These are phyloP conservation scores for Prunella strophiata DNA, from an alignment of 2,797 vertebrate species.

Conservation along the genomic window DNA sequence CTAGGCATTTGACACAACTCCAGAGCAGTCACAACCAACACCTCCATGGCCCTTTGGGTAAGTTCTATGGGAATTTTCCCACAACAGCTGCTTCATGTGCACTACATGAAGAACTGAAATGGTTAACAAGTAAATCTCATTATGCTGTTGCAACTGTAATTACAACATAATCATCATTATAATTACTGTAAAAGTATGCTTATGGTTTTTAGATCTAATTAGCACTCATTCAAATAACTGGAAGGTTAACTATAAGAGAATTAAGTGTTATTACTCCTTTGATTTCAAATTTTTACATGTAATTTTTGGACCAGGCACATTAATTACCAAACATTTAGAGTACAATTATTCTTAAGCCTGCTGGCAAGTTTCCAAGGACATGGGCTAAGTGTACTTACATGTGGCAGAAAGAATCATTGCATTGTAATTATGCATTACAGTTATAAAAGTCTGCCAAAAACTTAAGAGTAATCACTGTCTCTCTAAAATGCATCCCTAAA, in stretches of 20 bases:
- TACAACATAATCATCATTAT: conserved; percentile 43
- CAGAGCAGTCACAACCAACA: neutral
- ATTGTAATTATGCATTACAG: neutral
- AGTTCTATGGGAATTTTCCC: neutral
- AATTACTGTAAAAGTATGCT: conserved; percentile 43
- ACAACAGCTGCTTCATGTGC: neutral
- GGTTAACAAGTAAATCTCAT: conserved; percentile 38
- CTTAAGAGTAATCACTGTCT: neutral
- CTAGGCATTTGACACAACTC: neutral
- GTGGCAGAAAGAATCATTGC: conserved; percentile 3
- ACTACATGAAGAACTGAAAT: neutral
- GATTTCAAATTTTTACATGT: conserved; percentile 41
- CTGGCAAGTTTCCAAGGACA: conserved; percentile 36
- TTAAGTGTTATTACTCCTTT: conserved; percentile 62
- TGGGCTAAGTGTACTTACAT: neutral
- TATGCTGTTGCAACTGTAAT: conserved; percentile 30
- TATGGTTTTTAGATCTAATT: conserved; percentile 61
- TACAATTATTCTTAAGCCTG: conserved; percentile 31
- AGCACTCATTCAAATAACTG: conserved; percentile 53
- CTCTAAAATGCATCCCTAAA: neutral
- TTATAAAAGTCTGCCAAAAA: neutral
- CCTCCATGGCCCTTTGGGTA: neutral
- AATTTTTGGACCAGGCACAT: conserved; percentile 32
- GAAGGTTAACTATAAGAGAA: conserved; percentile 54
- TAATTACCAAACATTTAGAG: conserved; percentile 54